Evolutionary conservation across 2,888 invertebrate genomes (phyloP).

Genomic region (Rotaria sp.): DNA sequence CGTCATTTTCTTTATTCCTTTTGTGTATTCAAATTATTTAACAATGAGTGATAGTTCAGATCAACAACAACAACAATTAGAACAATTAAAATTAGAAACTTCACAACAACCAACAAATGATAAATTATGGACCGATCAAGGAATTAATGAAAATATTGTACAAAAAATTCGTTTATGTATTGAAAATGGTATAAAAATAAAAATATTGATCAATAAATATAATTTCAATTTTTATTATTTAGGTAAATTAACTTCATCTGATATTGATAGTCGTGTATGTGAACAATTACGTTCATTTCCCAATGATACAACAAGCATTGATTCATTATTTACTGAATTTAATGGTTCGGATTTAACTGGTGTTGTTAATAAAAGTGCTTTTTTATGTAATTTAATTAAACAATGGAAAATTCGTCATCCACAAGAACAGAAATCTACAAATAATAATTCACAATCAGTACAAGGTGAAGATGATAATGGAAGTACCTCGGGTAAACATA

Average conservation of each 20-base stretch:
- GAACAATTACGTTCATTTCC: not conserved
- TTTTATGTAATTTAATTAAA: slow-evolving; percentile 97
- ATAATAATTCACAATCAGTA: not conserved
- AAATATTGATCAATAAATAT: not conserved
- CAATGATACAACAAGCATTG: not conserved
- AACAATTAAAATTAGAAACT: not conserved
- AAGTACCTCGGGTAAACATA: slow-evolving; percentile 54
- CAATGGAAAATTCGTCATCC: slow-evolving; percentile 59
- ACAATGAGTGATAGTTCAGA: not conserved
- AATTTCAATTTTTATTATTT: not conserved
- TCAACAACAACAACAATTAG: not conserved
- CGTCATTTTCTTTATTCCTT: too few species aligned
- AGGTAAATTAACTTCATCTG: not conserved
- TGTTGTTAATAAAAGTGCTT: slow-evolving; percentile 98
- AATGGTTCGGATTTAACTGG: slow-evolving; percentile 95
- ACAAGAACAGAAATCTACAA: slow-evolving; percentile 41
- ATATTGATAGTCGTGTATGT: not conserved
- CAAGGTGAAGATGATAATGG: slow-evolving; percentile 36
- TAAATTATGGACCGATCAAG: not conserved
- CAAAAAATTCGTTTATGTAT: not conserved
- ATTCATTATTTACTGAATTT: slow-evolving; percentile 63
- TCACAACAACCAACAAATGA: not conserved
- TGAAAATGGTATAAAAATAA: not conserved
- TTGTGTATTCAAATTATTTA: not conserved
- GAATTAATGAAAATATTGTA: not conserved